Evolutionary conservation across 2,113 vertebrate species (phyloP), one percentile per base, ranked within the genome.

Genomic region (Callaeas wilsoni): DNA sequence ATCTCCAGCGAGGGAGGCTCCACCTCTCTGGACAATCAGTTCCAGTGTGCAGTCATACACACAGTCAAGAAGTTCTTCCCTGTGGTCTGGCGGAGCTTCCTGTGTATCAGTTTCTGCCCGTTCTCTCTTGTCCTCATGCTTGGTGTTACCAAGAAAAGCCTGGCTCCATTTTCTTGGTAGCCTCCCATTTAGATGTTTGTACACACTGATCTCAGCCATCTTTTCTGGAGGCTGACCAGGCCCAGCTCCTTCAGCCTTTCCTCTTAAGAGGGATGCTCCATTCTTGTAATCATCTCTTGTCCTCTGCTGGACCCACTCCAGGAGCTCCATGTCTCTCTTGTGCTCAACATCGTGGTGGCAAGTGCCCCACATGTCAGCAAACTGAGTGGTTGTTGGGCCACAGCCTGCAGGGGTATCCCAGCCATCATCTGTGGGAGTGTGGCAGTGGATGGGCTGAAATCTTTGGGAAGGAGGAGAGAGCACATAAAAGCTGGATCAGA

Each of bases 21-120:
- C n/a, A 1, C 39, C 30, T 41, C 25, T 60, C n/a, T 9, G 62
- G 25, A 12, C 47, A 19, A 0, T 29, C 20, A 7, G 16, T 32
- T 39, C 27, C 29, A 39, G 4, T 10, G 57, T 0, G 0, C 18
- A 12, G n/a, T 46, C 46, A 27, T n/a, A 22, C n/a, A 15, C 11
- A 4, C 2, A 32, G 46, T 41, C 19, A 18, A 52, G 16, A 30
- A 47, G 17, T 35, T 62, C 17, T 27, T 41, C 22, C 33, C 60
- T 33, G 44, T 52, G 29, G 22, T n/a, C 39, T 16, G 30, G 14
- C 19, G 30, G 70, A 32, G 13, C n/a, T 60, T 42, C 57, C 21
- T 42, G 47, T 53, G 47, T 37, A 53, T 53, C 32, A 11, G 10
- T 29, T 68, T 32, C 25, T 53, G 16, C 39, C 6, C 41, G 4